These are phyloP conservation scores for Iphiclides podalirius DNA, from an alignment of 2,888 invertebrate genomes.

Conservation along the genomic window DNA sequence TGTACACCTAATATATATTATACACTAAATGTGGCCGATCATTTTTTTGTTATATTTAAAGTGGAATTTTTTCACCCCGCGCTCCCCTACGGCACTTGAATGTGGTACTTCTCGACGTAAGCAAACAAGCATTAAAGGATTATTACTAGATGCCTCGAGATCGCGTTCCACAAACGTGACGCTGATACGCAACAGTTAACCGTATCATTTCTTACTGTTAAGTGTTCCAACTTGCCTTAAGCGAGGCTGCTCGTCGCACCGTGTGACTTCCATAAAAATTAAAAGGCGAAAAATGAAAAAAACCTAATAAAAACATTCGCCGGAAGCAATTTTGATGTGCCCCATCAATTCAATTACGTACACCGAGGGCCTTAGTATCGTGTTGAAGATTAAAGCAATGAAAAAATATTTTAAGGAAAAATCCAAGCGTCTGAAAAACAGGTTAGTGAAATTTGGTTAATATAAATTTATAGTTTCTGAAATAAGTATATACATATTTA, in stretches of 20 bases:
- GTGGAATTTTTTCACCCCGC: no score
- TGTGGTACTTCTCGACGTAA: conserved; percentile 34
- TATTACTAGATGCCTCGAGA: conserved; percentile 36
- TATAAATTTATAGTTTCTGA: no score
- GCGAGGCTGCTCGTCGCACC: neutral
- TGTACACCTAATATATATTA: no score
- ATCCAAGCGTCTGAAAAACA: conserved; percentile 48
- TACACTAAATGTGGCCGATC: no score
- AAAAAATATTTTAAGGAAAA: conserved; percentile 58
- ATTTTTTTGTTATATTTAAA: no score
- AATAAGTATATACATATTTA: no score
- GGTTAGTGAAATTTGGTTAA: conserved; percentile 38
- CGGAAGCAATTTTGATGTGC: conserved; percentile 50
- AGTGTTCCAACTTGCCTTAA: conserved; percentile 34
- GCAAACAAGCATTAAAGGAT: conserved; percentile 48
- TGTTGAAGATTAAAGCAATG: conserved; percentile 57
- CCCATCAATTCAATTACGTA: conserved; percentile 53
- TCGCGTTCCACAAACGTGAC: conserved; percentile 6
- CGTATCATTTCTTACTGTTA: conserved; percentile 39
- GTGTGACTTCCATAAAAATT: conserved; percentile 6
- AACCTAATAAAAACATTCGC: conserved; percentile 46
- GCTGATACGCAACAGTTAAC: conserved; percentile 34
- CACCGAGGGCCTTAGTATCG: conserved; percentile 43
- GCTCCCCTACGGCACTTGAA: conserved; percentile 35
- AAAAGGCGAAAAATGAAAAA: conserved; percentile 38